Evolutionary conservation across 2,888 invertebrate genomes (phyloP), one percentile per base, ranked within the genome.

Genomic region (Ectemnius lituratus): DNA sequence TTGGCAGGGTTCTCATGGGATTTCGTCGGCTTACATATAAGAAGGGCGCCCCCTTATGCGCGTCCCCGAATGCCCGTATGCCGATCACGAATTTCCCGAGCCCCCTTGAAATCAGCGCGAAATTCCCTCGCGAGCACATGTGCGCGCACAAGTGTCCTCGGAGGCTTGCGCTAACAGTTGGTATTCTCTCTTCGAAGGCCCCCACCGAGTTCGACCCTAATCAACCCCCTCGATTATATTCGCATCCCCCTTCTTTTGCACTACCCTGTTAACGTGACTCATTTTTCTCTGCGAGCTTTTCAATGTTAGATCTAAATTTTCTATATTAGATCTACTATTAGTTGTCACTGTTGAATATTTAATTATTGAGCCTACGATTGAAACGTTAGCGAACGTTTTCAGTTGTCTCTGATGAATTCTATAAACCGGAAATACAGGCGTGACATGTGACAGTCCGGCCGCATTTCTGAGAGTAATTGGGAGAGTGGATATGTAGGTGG

Each of bases 41-140:
- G 77, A 73, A 71, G 67, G 70, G 61, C 65, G 67, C 78, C 74
- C 72, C 23, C 23, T 23, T 49, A 65, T 61, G 76, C 37, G 4
- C 37, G 68, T 67, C 56, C 65, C 59, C 64, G 18, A 61, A 63
- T 65, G 37, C 37, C 37, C 23, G 23, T 23, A 37, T 11, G 37
- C 11, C 37, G 8, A 11, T 37, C 37, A 37, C 37, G 37, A 37
- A 11, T 37, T 37, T 37, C 74, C 76, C 72, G 70, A 70, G 58
- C 73, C 71, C 46, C 52, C 52, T 14, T 20, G 70, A 74, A 70
- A 73, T 75, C 75, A 69, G 52, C 73, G n/a, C 16, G 85, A 87
- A 89, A 89, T 89, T 90, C 90, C 89, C 89, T 86, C 83, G 89
- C 87, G 86, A 83, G 84, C 86, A 88, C 88, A 86, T 85, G 85